Conservation (phyloP, 2,888 invertebrate species). For the Callinectes sapidus region DNA sequence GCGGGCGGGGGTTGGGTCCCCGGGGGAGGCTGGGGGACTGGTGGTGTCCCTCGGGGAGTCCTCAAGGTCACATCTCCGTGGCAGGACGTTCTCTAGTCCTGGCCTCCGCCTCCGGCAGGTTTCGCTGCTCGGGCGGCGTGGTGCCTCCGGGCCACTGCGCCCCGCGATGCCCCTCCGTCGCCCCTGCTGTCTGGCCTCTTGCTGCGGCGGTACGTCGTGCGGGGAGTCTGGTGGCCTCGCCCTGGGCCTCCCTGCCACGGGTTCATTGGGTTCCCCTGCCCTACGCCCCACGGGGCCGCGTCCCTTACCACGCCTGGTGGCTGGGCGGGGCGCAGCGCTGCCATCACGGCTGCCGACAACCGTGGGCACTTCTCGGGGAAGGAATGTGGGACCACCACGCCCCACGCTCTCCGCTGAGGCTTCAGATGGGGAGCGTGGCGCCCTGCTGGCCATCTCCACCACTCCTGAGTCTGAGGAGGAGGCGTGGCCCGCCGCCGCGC, state of each 20-base stretch:
- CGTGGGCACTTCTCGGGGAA: background rate
- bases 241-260: background rate
- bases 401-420: constrained; percentile 32
- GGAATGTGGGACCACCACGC: background rate
- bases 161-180: background rate
- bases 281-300: constrained; percentile 4
- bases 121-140: background rate
- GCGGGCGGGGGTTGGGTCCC: background rate
- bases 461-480: constrained; percentile 72
- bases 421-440: constrained; percentile 48
- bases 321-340: constrained; percentile 36
- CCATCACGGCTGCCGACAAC: background rate
- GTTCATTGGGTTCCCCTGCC: constrained; percentile 28
- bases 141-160: background rate
- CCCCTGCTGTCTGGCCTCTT: constrained; percentile 1
- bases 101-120: background rate
- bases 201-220: background rate
- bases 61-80: background rate
- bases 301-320: constrained; percentile 26
- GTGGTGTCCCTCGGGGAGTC: background rate
- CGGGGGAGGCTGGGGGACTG: constrained; percentile 25
- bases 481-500: constrained; percentile 45
- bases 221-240: background rate
- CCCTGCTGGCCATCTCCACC: constrained; percentile 66
- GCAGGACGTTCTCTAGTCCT: background rate